Base-by-base conservation (phyloP, 2,113 vertebrate species). In the Camelus bactrianus region DNA sequence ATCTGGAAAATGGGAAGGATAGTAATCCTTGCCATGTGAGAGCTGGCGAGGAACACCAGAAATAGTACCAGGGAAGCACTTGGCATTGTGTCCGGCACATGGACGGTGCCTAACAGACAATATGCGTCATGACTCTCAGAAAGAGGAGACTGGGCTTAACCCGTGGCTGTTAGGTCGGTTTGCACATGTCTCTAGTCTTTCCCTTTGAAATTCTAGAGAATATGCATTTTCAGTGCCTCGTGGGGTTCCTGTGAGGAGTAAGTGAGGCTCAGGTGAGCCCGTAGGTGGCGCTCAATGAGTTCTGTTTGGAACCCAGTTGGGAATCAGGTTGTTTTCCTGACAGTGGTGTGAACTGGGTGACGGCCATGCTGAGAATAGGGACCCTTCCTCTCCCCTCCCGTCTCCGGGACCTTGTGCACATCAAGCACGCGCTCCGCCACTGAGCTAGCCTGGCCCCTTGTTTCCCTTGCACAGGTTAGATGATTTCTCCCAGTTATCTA, bases 91-190 rank as follows among this genome's bases (percentile, higher is more conserved):
- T 46, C 81, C n/a, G 48, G 20, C 4, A 5, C 17, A 0, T 17
- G 72, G 54, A 11, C n/a, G 12, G 17, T 24, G 14, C 54, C 94
- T 75, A 32, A 28, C 26, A 20, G 52, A 32, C 13, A 7, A 8
- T 3, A 24, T 6, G 6, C 17, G 5, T 32, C 3, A 0, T 56
- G 46, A 54, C 38, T 46, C 24, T 42, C 15, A 38, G 52, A 64
- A 64, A 7, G 73, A 60, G 14, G 3, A 35, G 82, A 46, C 3
- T 10, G 6, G 67, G 17, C 58, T 65, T 24, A 56, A 58, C 8
- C 50, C 15, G 4, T 1, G 0, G 38, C 65, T 46, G 1, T 58
- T 7, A 6, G 52, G 35, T 75, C 24, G 0, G 11, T 58, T 26
- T 73, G 32, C 8, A 22, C 6, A 6, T 58, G 20, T 24, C n/a